A percentile compares a stretch with the other conserved stretches of the same genome.
Conservation (phyloP, 2,113 vertebrate species). For the Peromyscus polionotus region DNA sequence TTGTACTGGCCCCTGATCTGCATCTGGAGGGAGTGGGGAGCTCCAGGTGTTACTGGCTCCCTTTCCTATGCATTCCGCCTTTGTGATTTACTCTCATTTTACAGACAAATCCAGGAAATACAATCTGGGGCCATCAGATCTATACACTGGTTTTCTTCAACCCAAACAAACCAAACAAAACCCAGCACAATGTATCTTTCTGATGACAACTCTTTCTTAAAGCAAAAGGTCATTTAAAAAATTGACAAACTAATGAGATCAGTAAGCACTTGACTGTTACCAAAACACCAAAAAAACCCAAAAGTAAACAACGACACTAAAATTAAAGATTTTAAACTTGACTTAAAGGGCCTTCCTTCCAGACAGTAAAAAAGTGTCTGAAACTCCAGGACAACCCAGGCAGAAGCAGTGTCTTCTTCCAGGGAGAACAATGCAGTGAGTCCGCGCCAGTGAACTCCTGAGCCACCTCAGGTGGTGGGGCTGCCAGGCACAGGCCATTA, state of each 20-base stretch:
- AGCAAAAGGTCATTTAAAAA: slow-evolving; percentile 23
- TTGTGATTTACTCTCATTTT: slow-evolving; percentile 50
- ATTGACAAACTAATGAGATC: not conserved
- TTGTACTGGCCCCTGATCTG: not conserved
- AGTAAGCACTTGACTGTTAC: slow-evolving; percentile 17
- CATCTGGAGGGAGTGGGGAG: not conserved
- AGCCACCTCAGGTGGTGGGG: not conserved
- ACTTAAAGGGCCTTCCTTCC: not conserved
- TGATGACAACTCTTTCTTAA: slow-evolving; percentile 27
- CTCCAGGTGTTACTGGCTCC: not conserved
- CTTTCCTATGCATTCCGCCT: not conserved
- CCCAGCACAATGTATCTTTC: not conserved
- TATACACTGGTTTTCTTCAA: not conserved
- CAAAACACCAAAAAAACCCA: not conserved
- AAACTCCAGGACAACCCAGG: not conserved
- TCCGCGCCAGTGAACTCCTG: not conserved
- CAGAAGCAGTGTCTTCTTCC: not conserved
- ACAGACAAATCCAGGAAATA: slow-evolving; percentile 21
- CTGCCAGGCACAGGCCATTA: not conserved
- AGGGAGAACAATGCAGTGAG: not conserved
- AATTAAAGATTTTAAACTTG: not conserved
- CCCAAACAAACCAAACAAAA: not conserved
- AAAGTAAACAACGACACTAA: not conserved
- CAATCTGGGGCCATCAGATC: not conserved
- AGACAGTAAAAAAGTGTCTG: not conserved